Base-by-base conservation (phyloP, 2,797 vertebrate species). In the Acrossocheilus wenchowensis region DNA sequence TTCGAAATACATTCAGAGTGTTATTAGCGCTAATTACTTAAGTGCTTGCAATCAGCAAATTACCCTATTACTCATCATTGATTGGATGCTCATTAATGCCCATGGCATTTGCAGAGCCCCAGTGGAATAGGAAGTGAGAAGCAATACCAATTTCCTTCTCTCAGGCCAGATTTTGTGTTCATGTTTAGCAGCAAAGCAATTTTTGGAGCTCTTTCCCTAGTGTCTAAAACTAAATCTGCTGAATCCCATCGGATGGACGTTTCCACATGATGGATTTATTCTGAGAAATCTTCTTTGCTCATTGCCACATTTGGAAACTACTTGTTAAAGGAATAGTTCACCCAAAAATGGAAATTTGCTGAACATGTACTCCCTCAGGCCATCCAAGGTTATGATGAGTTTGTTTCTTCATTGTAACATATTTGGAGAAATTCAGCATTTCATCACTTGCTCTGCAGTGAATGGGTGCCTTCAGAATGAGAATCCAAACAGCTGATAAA, bases 11-110 rank as follows among this genome's bases (percentile, higher is more conserved):
- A 78, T 87, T 90, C 82, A 68, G 85, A 78, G 84, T 89, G 87
- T 88, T 86, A 78, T 90, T 90, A 90, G 82, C 48, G 4, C 86
- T 87, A 88, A 90, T 90, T 89, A 90, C 86, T 89, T 89, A 90
- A 90, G 87, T 85, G 83, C 39, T 83, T 74, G 75, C 88, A 88
- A 88, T 89, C 89, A 89, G 82, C 74, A 80, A 85, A 89, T 88
- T 71, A 83, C 74, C 64, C 87, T 41, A 87, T 90, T 85, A 83
- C 87, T 90, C 87, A 85, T 89, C 89, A 88, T 87, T 89, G 88
- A 90, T 87, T 89, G 85, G 88, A 78, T 77, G 87, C 86, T 89
- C 85, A 71, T 90, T 89, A 88, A 89, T 83, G 88, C 64, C 60
- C 82, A 6, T 86, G 81, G 73, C 60, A 80, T 84, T 79, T 57